Percentiles rank a stretch among this genome's conserved stretches.
These are phyloP conservation scores for Misgurnus mizolepis DNA, from an alignment of 2,113 vertebrate genomes.

Conservation along the genomic window DNA sequence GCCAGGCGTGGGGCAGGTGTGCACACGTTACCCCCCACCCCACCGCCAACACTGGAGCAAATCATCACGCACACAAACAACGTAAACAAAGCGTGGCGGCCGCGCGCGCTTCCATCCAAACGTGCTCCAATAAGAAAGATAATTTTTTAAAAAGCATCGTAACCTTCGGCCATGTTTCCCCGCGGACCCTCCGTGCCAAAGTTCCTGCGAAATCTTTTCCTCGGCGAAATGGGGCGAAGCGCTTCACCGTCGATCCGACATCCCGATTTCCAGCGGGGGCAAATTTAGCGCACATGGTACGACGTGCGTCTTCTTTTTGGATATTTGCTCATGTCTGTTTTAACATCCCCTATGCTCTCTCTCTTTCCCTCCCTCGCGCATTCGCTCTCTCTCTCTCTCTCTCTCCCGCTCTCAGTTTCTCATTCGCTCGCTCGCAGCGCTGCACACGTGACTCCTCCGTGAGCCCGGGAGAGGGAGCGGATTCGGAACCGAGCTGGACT, in stretches of 20 bases:
- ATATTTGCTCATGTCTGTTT: constrained; percentile 82
- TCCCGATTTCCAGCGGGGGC: constrained; percentile 90
- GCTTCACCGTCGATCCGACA: constrained; percentile 92
- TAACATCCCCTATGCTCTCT: constrained; percentile 74
- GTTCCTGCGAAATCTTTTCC: constrained; percentile 93
- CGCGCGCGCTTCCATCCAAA: constrained; percentile 68
- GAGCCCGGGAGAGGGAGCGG: constrained; percentile 68
- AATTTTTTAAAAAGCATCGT: constrained; percentile 77
- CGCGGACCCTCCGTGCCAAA: constrained; percentile 92
- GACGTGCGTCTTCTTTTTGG: constrained; percentile 91
- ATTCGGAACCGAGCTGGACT: constrained; percentile 25
- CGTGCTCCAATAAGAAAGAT: constrained; percentile 75
- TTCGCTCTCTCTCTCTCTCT: constrained; percentile 65
- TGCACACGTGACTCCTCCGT: constrained; percentile 93
- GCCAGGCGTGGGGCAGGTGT: constrained; percentile 51
- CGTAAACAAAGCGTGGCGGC: constrained; percentile 37
- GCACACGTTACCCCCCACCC: constrained; percentile 12
- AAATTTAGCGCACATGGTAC: constrained; percentile 96
- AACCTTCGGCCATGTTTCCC: constrained; percentile 99
- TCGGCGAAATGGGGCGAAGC: constrained; percentile 83
- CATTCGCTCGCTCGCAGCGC: constrained; percentile 73
- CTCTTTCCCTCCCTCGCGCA: constrained; percentile 58
- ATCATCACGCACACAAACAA: constrained; percentile 66
- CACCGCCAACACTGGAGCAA: background rate
- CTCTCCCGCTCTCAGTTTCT: constrained; percentile 71